These are phyloP conservation scores for Pelvicachromis taeniatus DNA, from an alignment of 2,113 vertebrate genomes.

Conservation along the genomic window DNA sequence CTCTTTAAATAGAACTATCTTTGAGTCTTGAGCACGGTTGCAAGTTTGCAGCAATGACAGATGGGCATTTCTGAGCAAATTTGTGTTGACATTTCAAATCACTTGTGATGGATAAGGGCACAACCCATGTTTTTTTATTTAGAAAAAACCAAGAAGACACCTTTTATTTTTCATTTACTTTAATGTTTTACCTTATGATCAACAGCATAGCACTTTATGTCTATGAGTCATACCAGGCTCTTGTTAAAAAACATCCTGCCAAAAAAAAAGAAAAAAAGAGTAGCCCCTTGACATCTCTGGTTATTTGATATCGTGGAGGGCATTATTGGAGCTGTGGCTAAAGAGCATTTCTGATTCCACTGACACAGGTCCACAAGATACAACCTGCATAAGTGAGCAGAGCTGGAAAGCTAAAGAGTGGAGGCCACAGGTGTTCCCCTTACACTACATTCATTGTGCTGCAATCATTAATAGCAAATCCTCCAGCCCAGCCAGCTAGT, in stretches of 20 bases:
- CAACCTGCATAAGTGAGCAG: neutral
- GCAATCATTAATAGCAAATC: conserved; percentile 30
- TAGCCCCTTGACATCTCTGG: neutral
- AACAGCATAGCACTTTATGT: neutral
- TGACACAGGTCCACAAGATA: neutral
- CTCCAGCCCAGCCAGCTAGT: neutral
- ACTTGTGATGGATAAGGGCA: neutral
- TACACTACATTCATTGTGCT: conserved; percentile 8
- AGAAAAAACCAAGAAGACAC: neutral
- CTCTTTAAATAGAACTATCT: conserved; percentile 41
- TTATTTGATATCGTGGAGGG: conserved; percentile 7
- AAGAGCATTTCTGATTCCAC: neutral
- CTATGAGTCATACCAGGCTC: neutral
- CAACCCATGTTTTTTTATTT: neutral
- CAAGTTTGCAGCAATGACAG: conserved; percentile 29
- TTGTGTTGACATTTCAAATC: neutral
- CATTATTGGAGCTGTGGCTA: conserved; percentile 2
- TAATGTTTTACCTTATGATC: neutral
- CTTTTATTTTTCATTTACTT: neutral
- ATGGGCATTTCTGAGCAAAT: conserved; percentile 22
- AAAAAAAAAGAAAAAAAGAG: neutral
- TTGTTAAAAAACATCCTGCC: neutral
- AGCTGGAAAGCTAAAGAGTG: neutral
- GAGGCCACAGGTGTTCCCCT: conserved; percentile 49
- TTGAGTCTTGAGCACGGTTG: neutral